Evolutionary conservation across 2,888 invertebrate genomes (phyloP), one percentile per base, ranked within the genome.

Genomic region (Pyralis farinalis): DNA sequence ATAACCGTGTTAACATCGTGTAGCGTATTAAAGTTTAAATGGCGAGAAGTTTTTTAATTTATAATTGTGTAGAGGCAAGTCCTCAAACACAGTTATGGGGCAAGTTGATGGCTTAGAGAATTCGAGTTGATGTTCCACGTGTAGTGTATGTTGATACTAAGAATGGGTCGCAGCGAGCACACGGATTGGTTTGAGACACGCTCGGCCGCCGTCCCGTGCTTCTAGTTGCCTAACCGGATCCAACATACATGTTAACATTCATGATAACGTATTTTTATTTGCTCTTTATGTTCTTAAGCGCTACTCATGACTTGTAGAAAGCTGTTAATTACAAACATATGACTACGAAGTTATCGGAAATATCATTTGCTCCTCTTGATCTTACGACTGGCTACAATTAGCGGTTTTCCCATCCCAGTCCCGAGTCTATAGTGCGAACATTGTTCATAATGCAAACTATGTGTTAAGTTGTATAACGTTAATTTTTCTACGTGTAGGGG

Each of bases 401-500:
- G 39, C 32, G 39, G 39, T 39, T 39, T 33, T 16, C 50, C 48
- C 49, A 39, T 43, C 50, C 42, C 47, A 47, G 44, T 49, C 46
- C 50, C 55, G 51, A 49, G 55, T 51, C 57, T 52, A 46, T 41
- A 40, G 25, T 41, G 49, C 52, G 53, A 58, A 51, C 56, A 40
- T 50, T 49, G 46, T 55, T 57, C 59, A 53, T 58, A 50, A 47
- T 53, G 57, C 59, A 70, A 59, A 61, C 49, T 63, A 63, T 71
- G 56, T 67, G 66, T 63, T 70, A 76, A 79, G 80, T 65, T 85
- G 75, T 83, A 76, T 88, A 90, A 90, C 88, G 80, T 82, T 82
- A 83, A 88, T 89, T 87, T 90, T 90, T 90, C 80, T 90, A 88
- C 87, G 86, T 90, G 81, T 90, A 90, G 94, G 94, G 91, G 95